Conservation (phyloP, 2,797 vertebrate species). For the Tamandua tetradactyla region DNA sequence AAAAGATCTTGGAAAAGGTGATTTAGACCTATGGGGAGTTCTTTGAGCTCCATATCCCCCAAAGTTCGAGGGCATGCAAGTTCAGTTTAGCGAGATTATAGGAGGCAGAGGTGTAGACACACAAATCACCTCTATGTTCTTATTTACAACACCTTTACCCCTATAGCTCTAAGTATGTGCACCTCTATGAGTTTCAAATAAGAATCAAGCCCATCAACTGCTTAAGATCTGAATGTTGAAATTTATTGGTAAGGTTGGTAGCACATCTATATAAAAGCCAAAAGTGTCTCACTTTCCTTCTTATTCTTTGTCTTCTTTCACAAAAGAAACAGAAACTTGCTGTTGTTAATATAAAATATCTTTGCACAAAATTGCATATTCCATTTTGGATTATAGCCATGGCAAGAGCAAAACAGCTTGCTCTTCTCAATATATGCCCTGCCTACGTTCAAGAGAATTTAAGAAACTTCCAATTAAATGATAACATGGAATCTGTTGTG, state of each 20-base stretch:
- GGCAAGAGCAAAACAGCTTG: conserved; percentile 49
- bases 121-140: not conserved
- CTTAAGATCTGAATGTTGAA: not conserved
- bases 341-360: conserved; percentile 54
- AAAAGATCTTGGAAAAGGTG: not conserved
- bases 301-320: conserved; percentile 59
- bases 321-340: conserved; percentile 46
- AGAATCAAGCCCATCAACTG: not conserved
- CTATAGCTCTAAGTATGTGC: not conserved
- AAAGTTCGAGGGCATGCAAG: not conserved
- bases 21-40: not conserved
- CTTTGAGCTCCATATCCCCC: not conserved
- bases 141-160: not conserved
- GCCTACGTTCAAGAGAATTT: not conserved
- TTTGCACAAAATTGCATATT: conserved; percentile 50
- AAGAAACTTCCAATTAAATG: not conserved
- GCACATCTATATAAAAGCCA: not conserved
- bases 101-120: not conserved
- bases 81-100: not conserved
- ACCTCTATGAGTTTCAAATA: not conserved
- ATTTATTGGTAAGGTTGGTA: conserved; percentile 2
- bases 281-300: conserved; percentile 4
- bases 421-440: not conserved
- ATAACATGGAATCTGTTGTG: conserved; percentile 4
- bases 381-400: conserved; percentile 48